phyloP scores from a whole-genome alignment of 2,113 vertebrate genomes.

The Nesoenas mayeri region DNA sequence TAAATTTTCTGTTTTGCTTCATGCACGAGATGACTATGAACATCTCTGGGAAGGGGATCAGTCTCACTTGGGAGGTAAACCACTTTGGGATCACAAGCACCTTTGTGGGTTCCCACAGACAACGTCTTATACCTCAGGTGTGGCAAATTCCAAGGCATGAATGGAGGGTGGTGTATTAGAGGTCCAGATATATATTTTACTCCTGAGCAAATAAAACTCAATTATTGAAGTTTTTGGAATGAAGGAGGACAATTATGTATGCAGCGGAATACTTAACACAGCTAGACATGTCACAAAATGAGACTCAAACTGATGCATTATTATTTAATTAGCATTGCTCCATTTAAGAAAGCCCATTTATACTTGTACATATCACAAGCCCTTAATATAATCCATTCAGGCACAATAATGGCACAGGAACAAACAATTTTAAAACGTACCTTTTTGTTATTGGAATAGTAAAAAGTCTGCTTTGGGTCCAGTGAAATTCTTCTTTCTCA shows the following conservation, averaged over 20 bases:
- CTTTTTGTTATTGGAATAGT: not conserved
- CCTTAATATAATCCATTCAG: not conserved
- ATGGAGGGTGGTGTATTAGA: not conserved
- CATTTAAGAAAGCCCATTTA: not conserved
- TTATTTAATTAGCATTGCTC: slow-evolving; percentile 57
- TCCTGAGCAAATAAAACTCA: slow-evolving; percentile 15
- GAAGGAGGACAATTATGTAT: slow-evolving; percentile 29
- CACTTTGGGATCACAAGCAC: not conserved
- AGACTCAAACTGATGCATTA: slow-evolving; percentile 42
- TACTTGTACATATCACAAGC: not conserved
- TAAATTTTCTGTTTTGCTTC: not conserved
- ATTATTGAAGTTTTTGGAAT: not conserved
- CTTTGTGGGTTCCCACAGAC: not conserved
- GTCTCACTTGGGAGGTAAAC: not conserved
- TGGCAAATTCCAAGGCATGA: not conserved
- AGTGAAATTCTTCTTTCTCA: not conserved
- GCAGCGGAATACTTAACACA: slow-evolving; percentile 22
- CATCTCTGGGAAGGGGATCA: not conserved
- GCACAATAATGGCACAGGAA: not conserved
- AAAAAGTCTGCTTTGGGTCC: not conserved
- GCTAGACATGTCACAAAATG: slow-evolving; percentile 28
- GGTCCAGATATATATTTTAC: not conserved
- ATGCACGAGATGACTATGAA: not conserved
- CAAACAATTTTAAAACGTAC: not conserved
- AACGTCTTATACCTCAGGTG: not conserved